Evolutionary conservation across 2,888 invertebrate genomes (phyloP).

Genomic region (Ochropleura plecta): DNA sequence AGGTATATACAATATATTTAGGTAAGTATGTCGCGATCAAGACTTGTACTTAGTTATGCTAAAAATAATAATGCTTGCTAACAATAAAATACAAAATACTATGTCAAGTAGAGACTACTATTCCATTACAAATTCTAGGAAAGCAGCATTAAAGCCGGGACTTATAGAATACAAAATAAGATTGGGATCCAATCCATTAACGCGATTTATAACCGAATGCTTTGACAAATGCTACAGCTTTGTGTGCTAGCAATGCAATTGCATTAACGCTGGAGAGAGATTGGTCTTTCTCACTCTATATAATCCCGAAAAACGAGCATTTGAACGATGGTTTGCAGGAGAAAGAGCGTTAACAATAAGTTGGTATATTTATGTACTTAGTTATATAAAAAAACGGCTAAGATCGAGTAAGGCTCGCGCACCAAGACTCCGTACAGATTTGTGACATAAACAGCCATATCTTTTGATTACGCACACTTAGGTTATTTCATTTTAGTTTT

Average conservation of each 20-base stretch:
- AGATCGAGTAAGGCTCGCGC: too few relatives aligned
- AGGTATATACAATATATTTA: neutral
- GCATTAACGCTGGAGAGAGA: slow-evolving; percentile 4
- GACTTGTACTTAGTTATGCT: neutral
- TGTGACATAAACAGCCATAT: too few relatives aligned
- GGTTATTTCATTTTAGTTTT: too few relatives aligned
- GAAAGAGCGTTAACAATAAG: neutral
- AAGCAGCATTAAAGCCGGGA: neutral
- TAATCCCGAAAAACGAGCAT: neutral
- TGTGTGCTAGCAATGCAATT: slow-evolving; percentile 22
- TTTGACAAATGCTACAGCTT: slow-evolving; percentile 20
- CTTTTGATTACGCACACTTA: too few relatives aligned
- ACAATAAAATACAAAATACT: neutral
- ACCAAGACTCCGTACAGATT: too few relatives aligned
- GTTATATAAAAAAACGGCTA: too few relatives aligned
- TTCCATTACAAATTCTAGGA: neutral
- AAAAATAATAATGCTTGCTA: neutral
- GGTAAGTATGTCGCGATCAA: neutral
- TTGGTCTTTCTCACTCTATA: neutral
- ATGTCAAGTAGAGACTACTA: neutral
- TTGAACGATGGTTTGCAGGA: neutral
- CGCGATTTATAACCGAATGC: slow-evolving; percentile 17
- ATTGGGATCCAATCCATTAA: slow-evolving; percentile 25
- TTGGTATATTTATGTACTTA: neutral
- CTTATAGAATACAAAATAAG: slow-evolving; percentile 14